phyloP scores from a whole-genome alignment of 2,888 invertebrate species.

The Tillus elongatus region DNA sequence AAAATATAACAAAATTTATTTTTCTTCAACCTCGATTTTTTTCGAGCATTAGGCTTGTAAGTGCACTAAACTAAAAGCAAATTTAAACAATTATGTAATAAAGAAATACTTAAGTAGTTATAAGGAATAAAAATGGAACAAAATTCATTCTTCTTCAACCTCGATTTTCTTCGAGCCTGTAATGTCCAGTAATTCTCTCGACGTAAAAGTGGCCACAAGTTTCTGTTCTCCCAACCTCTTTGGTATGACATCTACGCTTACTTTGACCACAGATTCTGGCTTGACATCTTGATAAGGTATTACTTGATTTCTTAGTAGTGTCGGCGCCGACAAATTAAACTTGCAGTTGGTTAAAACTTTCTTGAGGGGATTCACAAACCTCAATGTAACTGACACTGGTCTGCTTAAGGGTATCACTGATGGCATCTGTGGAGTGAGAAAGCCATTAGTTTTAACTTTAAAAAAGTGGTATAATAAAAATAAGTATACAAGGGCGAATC shows the following conservation, averaged over 20 bases:
- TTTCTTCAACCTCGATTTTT: no score
- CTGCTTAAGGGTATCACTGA: slow-evolving; percentile 50
- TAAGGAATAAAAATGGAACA: slow-evolving; percentile 4
- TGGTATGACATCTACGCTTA: slow-evolving; percentile 52
- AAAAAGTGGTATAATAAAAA: slow-evolving; percentile 9
- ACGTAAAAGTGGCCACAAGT: slow-evolving; percentile 62
- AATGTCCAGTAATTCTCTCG: slow-evolving; percentile 60
- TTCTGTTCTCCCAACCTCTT: slow-evolving; percentile 55
- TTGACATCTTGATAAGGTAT: slow-evolving; percentile 49
- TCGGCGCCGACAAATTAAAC: slow-evolving; percentile 62
- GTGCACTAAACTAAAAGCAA: no score
- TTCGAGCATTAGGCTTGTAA: no score
- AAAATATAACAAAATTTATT: no score
- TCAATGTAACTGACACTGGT: slow-evolving; percentile 48
- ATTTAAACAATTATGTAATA: no score
- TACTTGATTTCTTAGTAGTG: slow-evolving; percentile 51
- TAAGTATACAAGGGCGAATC: slow-evolving; percentile 1
- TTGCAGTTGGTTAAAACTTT: slow-evolving; percentile 54
- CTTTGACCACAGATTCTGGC: slow-evolving; percentile 47
- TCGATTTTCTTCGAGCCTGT: slow-evolving; percentile 56
- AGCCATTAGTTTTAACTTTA: slow-evolving; percentile 9
- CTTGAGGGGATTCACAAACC: slow-evolving; percentile 64
- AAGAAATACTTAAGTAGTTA: no score
- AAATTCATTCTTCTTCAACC: slow-evolving; percentile 37
- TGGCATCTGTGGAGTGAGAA: slow-evolving; percentile 46